A percentile compares a stretch with the other conserved stretches of the same genome.
These are phyloP conservation scores for Diogma glabrata DNA, from an alignment of 2,888 invertebrate genomes.

Conservation along the genomic window DNA sequence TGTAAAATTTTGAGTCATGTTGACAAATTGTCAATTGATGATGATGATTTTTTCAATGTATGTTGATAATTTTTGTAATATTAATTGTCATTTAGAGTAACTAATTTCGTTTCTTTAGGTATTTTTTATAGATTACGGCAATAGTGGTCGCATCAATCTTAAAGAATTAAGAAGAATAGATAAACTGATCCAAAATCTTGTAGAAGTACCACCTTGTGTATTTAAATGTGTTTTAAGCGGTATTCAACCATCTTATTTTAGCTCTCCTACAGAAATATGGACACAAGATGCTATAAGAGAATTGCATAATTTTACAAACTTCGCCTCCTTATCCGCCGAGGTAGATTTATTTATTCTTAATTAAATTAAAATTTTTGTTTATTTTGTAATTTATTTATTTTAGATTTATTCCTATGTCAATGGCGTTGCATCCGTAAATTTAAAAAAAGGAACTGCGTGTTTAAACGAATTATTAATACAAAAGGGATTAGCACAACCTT, in stretches of 20 bases:
- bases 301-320: neutral
- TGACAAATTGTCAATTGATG: no score
- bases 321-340: no score
- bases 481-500: constrained; percentile 48
- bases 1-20: no score
- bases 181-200: no score
- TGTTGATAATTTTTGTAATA: no score
- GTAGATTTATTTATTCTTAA: no score
- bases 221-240: constrained; percentile 60
- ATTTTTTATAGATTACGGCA: constrained; percentile 70
- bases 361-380: no score
- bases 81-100: no score
- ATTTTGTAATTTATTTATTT: constrained; percentile 9
- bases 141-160: constrained; percentile 27
- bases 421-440: constrained; percentile 54
- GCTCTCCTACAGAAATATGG: constrained; percentile 51
- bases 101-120: no score
- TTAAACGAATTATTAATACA: constrained; percentile 55
- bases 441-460: constrained; percentile 39
- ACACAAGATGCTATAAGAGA: constrained; percentile 37
- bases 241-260: constrained; percentile 53
- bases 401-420: constrained; percentile 66
- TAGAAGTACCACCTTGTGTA: constrained; percentile 45
- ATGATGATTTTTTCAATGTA: no score
- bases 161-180: constrained; percentile 14